Base-by-base conservation (phyloP, 2,888 invertebrate genomes). In the Hyposoter dolosus region DNA sequence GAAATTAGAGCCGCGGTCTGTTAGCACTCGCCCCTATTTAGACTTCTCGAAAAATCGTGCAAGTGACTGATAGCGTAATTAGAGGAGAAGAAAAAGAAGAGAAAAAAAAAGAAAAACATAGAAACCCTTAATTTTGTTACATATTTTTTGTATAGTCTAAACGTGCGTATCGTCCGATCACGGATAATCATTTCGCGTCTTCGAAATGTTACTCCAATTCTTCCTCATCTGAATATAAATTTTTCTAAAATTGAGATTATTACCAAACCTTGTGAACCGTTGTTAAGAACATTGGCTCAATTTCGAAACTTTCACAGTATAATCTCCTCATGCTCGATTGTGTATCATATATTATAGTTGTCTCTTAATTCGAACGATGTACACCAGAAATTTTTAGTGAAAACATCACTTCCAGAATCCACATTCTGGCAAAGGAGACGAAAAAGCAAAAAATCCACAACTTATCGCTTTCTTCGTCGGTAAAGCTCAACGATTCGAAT, bases 11-110 rank as follows among this genome's bases (percentile, higher is more conserved):
- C 77, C 80, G 74, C 66, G 74, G 74, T 45, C 47, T 53, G 47
- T 83, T 78, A 60, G 60, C 60, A 50, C 23, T 72, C 50, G 45
- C n/a, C 66, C 76, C 56, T 47, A 47, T 19, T 78, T 32, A 81
- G 47, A 75, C 45, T 50, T 53, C 66, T 66, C 40, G 47, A 47
- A 50, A 92, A 93, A 92, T 92, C 90, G 89, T 92, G 92, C 90
- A 93, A 93, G 93, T 93, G 94, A 94, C 93, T 93, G 94, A 94
- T 92, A 93, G 92, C 89, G 90, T 93, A 93, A 93, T 93, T 92
- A 91, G 91, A 88, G 65, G 60, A 68, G 56, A 63, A 19, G 45
- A 63, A 69, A 63, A 68, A 60, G 35, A 82, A 40, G 35, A 45
- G 28, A 63, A 56, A 23, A 35, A 65, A 28, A 28, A 68, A n/a